Evolutionary conservation across 1,140 invertebrate genomes (phyloP), one percentile per base, ranked within the genome.

Genomic region (Brachystomella parvula): DNA sequence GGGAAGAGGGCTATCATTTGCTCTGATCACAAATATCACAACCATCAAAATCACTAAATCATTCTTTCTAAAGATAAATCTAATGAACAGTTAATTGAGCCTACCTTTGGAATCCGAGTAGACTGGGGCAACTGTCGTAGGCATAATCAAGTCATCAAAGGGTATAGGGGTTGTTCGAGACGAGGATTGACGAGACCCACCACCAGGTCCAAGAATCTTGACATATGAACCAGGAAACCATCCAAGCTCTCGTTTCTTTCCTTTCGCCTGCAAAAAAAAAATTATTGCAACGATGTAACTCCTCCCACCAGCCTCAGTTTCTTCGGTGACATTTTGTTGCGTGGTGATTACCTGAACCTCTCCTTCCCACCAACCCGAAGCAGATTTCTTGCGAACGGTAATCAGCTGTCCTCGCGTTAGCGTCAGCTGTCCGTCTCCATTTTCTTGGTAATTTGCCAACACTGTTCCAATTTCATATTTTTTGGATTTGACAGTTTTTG

Each of bases 291-390:
- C n/a, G n/a, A n/a, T n/a, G n/a, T n/a, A n/a, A n/a, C n/a, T n/a
- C n/a, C n/a, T n/a, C n/a, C n/a, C n/a, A n/a, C n/a, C n/a, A n/a
- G n/a, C n/a, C n/a, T n/a, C n/a, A n/a, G n/a, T n/a, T n/a, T n/a
- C n/a, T n/a, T n/a, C n/a, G n/a, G n/a, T n/a, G n/a, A n/a, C n/a
- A n/a, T n/a, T n/a, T n/a, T n/a, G n/a, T n/a, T n/a, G n/a, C n/a
- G n/a, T n/a, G n/a, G n/a, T n/a, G 49, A 53, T 65, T 73, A 83
- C 92, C 81, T 97, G 94, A 29, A 98, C 79, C 80, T 99, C 96
- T 56, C 96, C 96, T 83, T 99, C 96, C 96, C 96, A 99, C 96
- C 96, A 98, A 26, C 95, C 95, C 70, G 90, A 91, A 62, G 92
- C 86, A 9, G 91, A 92, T 77, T 98, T 99, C 79, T 97, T 97